phyloP scores from a whole-genome alignment of 2,888 invertebrate genomes.

The Tipula confusa region DNA sequence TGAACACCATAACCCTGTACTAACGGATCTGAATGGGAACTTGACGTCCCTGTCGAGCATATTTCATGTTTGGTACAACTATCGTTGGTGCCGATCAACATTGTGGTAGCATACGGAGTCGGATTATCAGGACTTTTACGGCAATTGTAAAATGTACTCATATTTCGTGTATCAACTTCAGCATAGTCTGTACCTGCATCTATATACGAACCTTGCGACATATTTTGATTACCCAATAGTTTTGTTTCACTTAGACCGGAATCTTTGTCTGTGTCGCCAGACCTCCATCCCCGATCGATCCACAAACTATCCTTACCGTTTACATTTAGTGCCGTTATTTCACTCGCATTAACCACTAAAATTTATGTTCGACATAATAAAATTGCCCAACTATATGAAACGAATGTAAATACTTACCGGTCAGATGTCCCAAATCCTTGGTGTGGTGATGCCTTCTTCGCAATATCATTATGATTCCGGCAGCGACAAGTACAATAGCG shows the following conservation, averaged over 20 bases:
- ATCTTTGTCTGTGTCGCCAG: conserved; percentile 60
- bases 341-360: conserved; percentile 51
- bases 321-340: conserved; percentile 50
- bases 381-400: neutral
- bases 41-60: conserved; percentile 50
- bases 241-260: conserved; percentile 56
- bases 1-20: conserved; percentile 38
- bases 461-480: conserved; percentile 47
- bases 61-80: conserved; percentile 39
- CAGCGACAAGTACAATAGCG: conserved; percentile 45
- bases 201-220: conserved; percentile 49
- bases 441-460: conserved; percentile 49
- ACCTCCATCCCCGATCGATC: conserved; percentile 67
- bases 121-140: conserved; percentile 62
- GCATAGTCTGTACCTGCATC: conserved; percentile 61
- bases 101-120: conserved; percentile 71
- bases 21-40: conserved; percentile 47
- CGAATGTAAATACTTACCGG: conserved; percentile 49
- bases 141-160: conserved; percentile 68
- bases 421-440: conserved; percentile 61
- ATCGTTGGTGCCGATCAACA: conserved; percentile 54
- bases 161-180: conserved; percentile 60
- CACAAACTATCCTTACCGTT: conserved; percentile 62
- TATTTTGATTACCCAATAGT: conserved; percentile 54
- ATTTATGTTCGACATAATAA: neutral